A percentile compares a stretch with the other conserved stretches of the same genome.
Evolutionary conservation across 2,888 invertebrate species (phyloP).

Genomic region (Boloria selene): DNA sequence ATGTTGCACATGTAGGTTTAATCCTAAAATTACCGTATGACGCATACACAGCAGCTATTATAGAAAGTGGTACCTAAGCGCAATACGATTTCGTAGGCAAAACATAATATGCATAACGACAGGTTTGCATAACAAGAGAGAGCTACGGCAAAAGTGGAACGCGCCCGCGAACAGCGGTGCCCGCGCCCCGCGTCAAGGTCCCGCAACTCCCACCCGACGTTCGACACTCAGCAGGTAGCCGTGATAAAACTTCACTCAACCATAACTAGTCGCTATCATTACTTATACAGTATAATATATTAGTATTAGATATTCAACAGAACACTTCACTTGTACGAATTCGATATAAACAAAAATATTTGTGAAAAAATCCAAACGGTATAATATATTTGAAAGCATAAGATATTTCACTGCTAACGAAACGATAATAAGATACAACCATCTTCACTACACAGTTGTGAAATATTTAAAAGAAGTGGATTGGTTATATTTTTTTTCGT

Average conservation of each 20-base stretch:
- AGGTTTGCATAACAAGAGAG: slow-evolving; percentile 81
- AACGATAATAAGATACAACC: too few species aligned
- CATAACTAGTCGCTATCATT: slow-evolving; percentile 28
- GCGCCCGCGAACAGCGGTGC: slow-evolving; percentile 65
- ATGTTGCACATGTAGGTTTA: slow-evolving; percentile 1
- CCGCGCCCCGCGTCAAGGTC: slow-evolving; percentile 69
- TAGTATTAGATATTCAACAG: not conserved
- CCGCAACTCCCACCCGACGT: slow-evolving; percentile 34
- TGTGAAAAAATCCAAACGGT: too few species aligned
- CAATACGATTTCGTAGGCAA: slow-evolving; percentile 66
- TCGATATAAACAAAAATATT: too few species aligned
- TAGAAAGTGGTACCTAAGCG: slow-evolving; percentile 70
- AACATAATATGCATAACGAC: slow-evolving; percentile 79
- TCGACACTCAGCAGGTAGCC: slow-evolving; percentile 14
- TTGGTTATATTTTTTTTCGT: not conserved
- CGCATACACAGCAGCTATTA: slow-evolving; percentile 48
- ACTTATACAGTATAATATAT: not conserved
- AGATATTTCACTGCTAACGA: too few species aligned
- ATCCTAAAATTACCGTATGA: slow-evolving; percentile 31
- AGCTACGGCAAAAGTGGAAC: slow-evolving; percentile 76
- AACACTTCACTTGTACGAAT: too few species aligned
- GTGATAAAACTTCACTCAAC: slow-evolving; percentile 31
- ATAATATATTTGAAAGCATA: too few species aligned
- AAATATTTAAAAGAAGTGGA: not conserved
- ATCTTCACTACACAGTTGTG: too few species aligned